Base-by-base conservation (phyloP, 2,113 vertebrate genomes). In the Lophius piscatorius region DNA sequence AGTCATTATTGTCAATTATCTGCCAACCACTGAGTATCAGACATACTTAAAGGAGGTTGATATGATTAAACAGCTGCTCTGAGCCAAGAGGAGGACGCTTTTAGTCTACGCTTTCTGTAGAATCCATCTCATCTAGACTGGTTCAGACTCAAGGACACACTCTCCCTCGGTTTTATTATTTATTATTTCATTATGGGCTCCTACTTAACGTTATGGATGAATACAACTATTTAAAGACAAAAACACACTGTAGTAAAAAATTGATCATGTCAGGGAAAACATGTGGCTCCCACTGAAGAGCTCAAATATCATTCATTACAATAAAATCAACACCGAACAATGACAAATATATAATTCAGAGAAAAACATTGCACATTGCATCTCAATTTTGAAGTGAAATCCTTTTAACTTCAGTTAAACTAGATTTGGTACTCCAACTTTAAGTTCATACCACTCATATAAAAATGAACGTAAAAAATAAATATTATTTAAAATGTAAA, bases 401-500 rank as follows among this genome's bases (percentile, higher is more conserved):
- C 9, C 52, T 23, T 56, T 38, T 6, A 26, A 34, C 6, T 9
- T 3, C 2, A 35, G 6, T 26, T 42, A 7, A 49, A 51, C 4
- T 49, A 20, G 7, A 64, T 75, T 73, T 76, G 61, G 49, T 78
- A 47, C 36, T 56, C 2, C 40, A 6, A 41, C 34, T 45, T 73
- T 38, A 56, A 55, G 36, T 35, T 61, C 61, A 46, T 20, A 36
- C 55, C 3, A 58, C 10, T 13, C 40, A 16, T 38, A 12, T 42
- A 41, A 58, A 63, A 58, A 50, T 33, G 6, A 60, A 70, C 23
- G 73, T 52, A n/a, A 60, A 65, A 52, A 63, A 60, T 26, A 52
- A 56, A 78, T 16, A 65, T 51, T n/a, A 10, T 64, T 18, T 70
- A 65, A 79, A 67, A 20, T 77, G 81, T 83, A 86, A 87, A 87